Evolutionary conservation across 2,113 vertebrate genomes (phyloP).

Genomic region (Campylomormyrus numenius): DNA sequence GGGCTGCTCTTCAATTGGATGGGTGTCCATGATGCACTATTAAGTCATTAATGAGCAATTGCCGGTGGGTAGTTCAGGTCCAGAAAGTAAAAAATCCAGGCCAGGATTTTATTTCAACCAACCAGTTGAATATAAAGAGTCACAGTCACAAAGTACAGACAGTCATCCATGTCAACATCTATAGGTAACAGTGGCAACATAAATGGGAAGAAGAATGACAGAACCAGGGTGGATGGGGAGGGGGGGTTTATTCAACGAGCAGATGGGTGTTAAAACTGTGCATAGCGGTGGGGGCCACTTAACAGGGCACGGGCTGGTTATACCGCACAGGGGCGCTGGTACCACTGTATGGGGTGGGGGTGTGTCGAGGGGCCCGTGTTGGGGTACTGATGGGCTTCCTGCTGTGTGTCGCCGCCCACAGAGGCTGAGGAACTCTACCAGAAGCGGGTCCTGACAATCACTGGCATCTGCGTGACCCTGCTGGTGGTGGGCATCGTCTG

Average conservation of each 20-base stretch:
- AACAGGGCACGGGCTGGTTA: background rate
- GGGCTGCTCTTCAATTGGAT: background rate
- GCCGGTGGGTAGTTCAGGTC: background rate
- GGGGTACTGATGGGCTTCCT: background rate
- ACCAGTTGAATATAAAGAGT: background rate
- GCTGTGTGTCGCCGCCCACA: constrained; percentile 56
- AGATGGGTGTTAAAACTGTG: too few relatives aligned
- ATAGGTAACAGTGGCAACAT: background rate
- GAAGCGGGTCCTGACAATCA: constrained; percentile 94
- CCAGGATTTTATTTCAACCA: background rate
- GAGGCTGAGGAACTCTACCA: constrained; percentile 96
- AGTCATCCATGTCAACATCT: background rate
- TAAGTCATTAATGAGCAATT: background rate
- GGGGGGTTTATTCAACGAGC: too few relatives aligned
- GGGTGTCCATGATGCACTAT: background rate
- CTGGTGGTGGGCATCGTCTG: constrained; percentile 96
- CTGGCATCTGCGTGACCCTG: constrained; percentile 93
- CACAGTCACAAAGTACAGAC: background rate
- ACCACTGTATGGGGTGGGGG: background rate
- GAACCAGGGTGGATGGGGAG: background rate
- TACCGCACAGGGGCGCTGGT: background rate
- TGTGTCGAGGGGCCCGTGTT: background rate
- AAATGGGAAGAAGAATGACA: background rate
- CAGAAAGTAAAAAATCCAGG: background rate
- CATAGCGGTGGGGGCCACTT: background rate